Evolutionary conservation across 1,140 invertebrate species (phyloP).

Genomic region (Drosophila novamexicana): DNA sequence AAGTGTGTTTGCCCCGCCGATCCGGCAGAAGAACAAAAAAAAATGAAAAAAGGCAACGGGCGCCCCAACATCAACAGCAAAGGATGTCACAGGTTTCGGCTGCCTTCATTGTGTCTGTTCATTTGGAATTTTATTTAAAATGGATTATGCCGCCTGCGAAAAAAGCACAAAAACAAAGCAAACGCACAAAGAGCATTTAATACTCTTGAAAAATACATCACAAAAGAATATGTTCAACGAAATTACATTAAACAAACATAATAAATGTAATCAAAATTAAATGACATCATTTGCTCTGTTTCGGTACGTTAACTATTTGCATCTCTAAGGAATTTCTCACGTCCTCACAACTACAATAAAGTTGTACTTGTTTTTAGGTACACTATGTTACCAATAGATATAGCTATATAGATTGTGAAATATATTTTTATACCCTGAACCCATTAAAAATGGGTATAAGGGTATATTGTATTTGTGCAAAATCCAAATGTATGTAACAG

Average conservation of each 20-base stretch:
- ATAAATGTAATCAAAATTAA: conserved; percentile 20
- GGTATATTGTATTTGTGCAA: too few species aligned
- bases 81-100: conserved; percentile 31
- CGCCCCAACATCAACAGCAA: conserved; percentile 38
- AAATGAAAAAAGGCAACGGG: conserved; percentile 64
- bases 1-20: conserved; percentile 74
- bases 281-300: conserved; percentile 8
- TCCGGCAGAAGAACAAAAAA: conserved; percentile 6
- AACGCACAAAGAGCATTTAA: conserved; percentile 22
- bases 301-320: conserved; percentile 2
- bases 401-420: too few species aligned
- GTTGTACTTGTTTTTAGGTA: not conserved
- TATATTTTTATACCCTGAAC: too few species aligned
- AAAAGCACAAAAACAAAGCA: conserved; percentile 22
- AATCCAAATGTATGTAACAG: too few species aligned
- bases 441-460: too few species aligned
- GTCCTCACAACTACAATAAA: not conserved
- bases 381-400: too few species aligned
- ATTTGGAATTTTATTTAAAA: conserved; percentile 83
- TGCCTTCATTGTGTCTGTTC: conserved; percentile 70
- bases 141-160: conserved; percentile 70
- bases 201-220: conserved; percentile 19
- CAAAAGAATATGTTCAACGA: conserved; percentile 17
- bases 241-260: conserved; percentile 28
- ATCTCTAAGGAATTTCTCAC: not conserved